Evolutionary conservation across 2,797 vertebrate species (phyloP).

Genomic region (Amphiprion clarkii): DNA sequence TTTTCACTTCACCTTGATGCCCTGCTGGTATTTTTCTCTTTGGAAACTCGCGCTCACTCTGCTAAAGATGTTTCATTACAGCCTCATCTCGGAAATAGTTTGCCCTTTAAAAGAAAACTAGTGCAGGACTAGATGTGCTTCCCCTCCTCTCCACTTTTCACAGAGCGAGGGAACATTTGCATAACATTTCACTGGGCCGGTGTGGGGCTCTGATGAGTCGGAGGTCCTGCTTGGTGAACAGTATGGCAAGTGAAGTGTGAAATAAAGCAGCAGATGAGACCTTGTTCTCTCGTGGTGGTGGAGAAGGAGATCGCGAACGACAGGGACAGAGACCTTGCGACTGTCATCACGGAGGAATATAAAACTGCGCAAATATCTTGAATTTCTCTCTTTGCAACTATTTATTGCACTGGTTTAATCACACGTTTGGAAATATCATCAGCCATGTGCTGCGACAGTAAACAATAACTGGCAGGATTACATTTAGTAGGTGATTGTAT

Average conservation of each 20-base stretch:
- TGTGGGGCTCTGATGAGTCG: conserved; percentile 59
- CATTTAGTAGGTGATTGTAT: conserved; percentile 11
- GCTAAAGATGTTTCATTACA: conserved; percentile 45
- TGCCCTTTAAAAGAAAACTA: conserved; percentile 62
- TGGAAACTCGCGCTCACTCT: conserved; percentile 31
- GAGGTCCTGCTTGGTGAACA: conserved; percentile 66
- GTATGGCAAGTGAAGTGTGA: conserved; percentile 80
- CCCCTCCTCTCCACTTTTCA: conserved; percentile 28
- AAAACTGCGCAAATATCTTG: conserved; percentile 16
- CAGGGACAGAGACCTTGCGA: conserved; percentile 4
- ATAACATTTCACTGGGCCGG: conserved; percentile 67
- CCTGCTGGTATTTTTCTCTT: conserved; percentile 40
- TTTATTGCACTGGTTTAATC: background rate
- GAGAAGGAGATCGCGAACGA: conserved; percentile 21
- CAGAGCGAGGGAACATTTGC: conserved; percentile 67
- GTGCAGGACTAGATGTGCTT: conserved; percentile 25
- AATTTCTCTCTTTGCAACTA: conserved; percentile 14
- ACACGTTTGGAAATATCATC: conserved; percentile 1
- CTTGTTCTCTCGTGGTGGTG: conserved; percentile 49
- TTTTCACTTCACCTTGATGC: conserved; percentile 47
- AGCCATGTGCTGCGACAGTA: background rate
- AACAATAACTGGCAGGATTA: background rate
- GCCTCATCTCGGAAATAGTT: conserved; percentile 46
- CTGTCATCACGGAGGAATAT: conserved; percentile 21
- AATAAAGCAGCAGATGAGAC: conserved; percentile 76